Base-by-base conservation (phyloP, 2,888 invertebrate genomes). In the Anorthoa munda region DNA sequence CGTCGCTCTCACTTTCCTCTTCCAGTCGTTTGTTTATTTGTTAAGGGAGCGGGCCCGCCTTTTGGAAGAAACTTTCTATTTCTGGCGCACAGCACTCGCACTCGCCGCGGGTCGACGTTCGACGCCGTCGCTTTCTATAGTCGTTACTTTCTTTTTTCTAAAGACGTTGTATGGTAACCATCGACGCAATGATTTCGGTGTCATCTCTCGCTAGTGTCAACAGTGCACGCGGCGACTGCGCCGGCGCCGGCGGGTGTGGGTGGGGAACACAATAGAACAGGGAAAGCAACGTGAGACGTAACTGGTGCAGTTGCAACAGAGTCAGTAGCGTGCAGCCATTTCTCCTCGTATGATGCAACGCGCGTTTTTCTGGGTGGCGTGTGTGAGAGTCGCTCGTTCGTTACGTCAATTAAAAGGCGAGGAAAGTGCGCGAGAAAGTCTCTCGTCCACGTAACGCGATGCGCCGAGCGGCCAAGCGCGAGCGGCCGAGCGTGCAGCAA, bases 351-450 rank as follows among this genome's bases (percentile, higher is more conserved):
- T 96, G 96, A 96, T 95, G 96, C 94, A 96, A 96, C 94, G 83
- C 84, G 91, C 91, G 92, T 95, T 95, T 95, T 95, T 95, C 92
- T 94, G 88, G 89, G 89, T 91, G 86, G 90, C 93, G 95, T 92
- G 94, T 93, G 94, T 93, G 95, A 94, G 95, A 94, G 94, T 93
- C 91, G 92, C 91, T 94, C 92, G 93, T 92, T 94, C 91, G 94
- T 95, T 96, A 96, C 96, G 95, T 96, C 95, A 95, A 95, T 96
- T 95, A 95, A 93, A 92, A 92, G 89, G 89, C 93, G 91, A 95
- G 93, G 96, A 96, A 96, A 95, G 95, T 93, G 93, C 90, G 91
- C 95, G 95, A 94, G 96, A 96, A 95, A 96, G 95, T 95, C 87
- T 90, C 86, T 85, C 85, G 89, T 85, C 89, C 91, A 95, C 95